Conservation (phyloP, 2,113 vertebrate genomes). For the Aphelocoma coerulescens region DNA sequence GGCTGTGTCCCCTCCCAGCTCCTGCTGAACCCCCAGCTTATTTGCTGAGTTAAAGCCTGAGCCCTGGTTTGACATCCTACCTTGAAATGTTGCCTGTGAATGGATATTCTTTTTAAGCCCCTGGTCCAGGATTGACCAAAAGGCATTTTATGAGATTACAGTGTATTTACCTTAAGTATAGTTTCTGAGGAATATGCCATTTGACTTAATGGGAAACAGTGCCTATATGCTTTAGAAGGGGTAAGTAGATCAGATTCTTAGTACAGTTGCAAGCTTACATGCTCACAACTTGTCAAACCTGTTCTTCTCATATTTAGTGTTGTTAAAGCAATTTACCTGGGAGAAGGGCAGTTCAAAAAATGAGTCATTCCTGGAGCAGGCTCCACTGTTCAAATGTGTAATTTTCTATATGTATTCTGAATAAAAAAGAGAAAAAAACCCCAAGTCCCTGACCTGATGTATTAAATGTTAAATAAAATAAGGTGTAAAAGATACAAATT, state of each 20-base stretch:
- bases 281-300: neutral
- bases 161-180: neutral
- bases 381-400: neutral
- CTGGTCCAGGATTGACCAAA: neutral
- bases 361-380: neutral
- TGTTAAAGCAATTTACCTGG: conserved; percentile 27
- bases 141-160: neutral
- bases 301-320: neutral
- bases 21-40: neutral
- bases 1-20: neutral
- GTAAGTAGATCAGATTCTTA: neutral
- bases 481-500: neutral
- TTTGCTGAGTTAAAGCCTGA: neutral
- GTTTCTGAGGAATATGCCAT: neutral
- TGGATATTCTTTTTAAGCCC: neutral
- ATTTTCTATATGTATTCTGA: neutral
- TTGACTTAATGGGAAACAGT: neutral
- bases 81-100: neutral
- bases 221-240: neutral
- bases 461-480: neutral
- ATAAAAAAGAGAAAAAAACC: neutral
- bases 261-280: neutral
- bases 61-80: neutral
- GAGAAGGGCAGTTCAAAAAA: neutral
- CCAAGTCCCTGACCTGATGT: neutral